Base-by-base conservation (phyloP, 2,888 invertebrate species). In the Pristionchus fissidentatus region DNA sequence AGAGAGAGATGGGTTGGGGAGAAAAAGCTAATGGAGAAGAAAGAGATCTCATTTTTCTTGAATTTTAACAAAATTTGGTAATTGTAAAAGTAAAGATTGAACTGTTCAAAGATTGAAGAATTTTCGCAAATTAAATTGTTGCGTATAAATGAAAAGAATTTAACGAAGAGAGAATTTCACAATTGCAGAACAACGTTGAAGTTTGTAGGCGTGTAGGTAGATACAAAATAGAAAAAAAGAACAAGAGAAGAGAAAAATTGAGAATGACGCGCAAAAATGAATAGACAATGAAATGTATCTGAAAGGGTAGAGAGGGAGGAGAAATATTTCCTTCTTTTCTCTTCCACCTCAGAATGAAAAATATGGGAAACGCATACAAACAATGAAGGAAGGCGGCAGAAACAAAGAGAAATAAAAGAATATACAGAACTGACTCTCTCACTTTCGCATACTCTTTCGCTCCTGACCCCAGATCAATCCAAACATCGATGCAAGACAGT, bases 351-450 rank as follows among this genome's bases (percentile, higher is more conserved):
- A 66, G 66, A 66, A 66, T 66, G 19, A 3, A 15, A 22, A 22
- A 66, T n/a, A n/a, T n/a, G 29, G 66, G 66, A 38, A 38, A 22
- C 1, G n/a, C 26, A n/a, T 4, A 10, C 66, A 66, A 66, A 66
- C 66, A 66, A 66, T 38, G 38, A 66, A 19, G 66, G 38, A n/a
- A 15, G n/a, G n/a, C n/a, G n/a, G 66, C 66, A 66, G 35, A 66
- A 66, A 66, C 66, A 38, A 66, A 66, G 19, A 57, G 66, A 35
- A 62, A 62, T 66, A 4, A 22, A 38, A 38, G 66, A 66, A 38
- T 22, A 66, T 38, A 38, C 15, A 35, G 5, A 66, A 38, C 66
- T 38, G 52, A 60, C 29, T 60, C 35, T 66, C 35, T n/a, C n/a
- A n/a, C n/a, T n/a, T n/a, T n/a, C 35, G 57, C 38, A 38, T 19